Evolutionary conservation across 2,888 invertebrate species (phyloP).

Genomic region (Eurytoma adleriae): DNA sequence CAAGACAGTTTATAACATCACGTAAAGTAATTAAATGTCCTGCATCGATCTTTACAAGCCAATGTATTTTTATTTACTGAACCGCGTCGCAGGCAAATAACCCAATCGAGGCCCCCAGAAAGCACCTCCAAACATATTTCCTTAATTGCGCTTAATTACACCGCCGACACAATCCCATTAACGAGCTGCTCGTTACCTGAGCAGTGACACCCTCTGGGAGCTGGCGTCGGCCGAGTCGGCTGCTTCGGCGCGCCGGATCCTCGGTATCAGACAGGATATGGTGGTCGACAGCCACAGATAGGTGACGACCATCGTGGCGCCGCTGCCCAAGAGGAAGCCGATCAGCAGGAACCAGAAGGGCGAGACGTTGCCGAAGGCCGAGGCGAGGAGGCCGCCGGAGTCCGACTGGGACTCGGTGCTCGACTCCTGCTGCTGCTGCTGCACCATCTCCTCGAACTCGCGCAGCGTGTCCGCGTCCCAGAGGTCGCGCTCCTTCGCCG

Average conservation of each 20-base stretch:
- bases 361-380: conserved; percentile 57
- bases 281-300: conserved; percentile 66
- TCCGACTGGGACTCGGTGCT: conserved; percentile 7
- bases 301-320: conserved; percentile 63
- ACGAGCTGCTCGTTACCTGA: conserved; percentile 53
- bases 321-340: conserved; percentile 68
- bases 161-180: too few relatives aligned
- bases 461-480: conserved; percentile 46
- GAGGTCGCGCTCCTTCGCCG: conserved; percentile 30
- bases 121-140: too few relatives aligned
- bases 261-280: conserved; percentile 58
- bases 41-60: too few relatives aligned
- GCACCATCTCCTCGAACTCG: conserved; percentile 65
- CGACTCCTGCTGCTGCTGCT: conserved; percentile 50
- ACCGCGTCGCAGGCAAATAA: too few relatives aligned
- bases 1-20: too few relatives aligned
- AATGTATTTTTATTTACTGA: too few relatives aligned
- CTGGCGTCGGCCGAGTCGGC: conserved; percentile 49
- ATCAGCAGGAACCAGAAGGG: conserved; percentile 65
- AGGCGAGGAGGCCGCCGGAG: conserved; percentile 22
- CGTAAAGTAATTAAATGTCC: too few relatives aligned
- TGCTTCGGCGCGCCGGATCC: conserved; percentile 54
- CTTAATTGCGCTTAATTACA: too few relatives aligned
- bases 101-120: too few relatives aligned
- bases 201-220: conserved; percentile 64